Evolutionary conservation across 2,888 invertebrate species (phyloP).

Genomic region (Heliconius charithonia): DNA sequence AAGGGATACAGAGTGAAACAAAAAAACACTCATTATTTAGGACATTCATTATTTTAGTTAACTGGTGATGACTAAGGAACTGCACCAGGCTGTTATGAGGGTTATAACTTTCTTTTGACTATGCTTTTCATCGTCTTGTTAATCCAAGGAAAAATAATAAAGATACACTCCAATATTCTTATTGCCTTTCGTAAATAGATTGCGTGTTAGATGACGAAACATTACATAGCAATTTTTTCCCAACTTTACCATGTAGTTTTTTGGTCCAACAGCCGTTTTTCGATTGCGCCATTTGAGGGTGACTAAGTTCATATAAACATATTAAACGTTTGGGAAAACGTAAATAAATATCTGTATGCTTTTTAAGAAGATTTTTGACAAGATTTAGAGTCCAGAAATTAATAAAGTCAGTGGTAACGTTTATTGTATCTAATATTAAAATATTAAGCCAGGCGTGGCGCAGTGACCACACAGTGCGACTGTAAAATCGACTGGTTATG

Average conservation of each 20-base stretch:
- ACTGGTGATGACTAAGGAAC: neutral
- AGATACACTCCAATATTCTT: neutral
- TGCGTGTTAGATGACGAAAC: neutral
- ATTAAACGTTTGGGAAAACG: neutral
- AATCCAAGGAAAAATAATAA: neutral
- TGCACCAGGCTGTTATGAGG: neutral
- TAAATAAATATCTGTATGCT: neutral
- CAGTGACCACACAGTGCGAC: no score
- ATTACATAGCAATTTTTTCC: neutral
- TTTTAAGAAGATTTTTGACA: neutral
- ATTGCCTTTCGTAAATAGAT: neutral
- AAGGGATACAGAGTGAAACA: no score
- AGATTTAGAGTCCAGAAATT: neutral
- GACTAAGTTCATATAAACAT: neutral
- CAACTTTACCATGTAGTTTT: neutral
- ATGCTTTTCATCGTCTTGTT: neutral
- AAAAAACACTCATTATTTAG: no score
- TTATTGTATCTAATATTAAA: neutral
- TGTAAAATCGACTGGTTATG: no score
- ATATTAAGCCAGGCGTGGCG: no score
- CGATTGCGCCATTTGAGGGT: neutral
- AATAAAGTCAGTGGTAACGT: neutral
- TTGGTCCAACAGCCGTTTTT: neutral
- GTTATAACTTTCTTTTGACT: neutral
- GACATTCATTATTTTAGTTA: conserved; percentile 11